Conservation (phyloP, 2,888 invertebrate genomes). For the Acronicta psi region DNA sequence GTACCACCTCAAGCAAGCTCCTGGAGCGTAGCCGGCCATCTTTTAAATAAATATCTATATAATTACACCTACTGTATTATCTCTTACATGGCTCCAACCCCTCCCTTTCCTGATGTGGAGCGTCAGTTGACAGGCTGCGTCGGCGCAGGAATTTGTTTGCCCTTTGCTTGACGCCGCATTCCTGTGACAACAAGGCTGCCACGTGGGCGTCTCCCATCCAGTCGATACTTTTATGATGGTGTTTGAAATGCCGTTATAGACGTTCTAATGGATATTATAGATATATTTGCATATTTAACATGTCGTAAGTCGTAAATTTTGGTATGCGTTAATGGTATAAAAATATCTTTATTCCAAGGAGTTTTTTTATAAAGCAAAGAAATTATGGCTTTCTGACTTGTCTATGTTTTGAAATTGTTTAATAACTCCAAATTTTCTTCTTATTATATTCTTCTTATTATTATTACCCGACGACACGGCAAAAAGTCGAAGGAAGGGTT, state of each 20-base stretch:
- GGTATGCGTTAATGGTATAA: slow-evolving; percentile 20
- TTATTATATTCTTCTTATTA: too few species aligned
- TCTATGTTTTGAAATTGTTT: too few species aligned
- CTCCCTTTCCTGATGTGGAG: slow-evolving; percentile 62
- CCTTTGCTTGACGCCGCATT: slow-evolving; percentile 69
- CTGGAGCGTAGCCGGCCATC: too few species aligned
- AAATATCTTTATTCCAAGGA: slow-evolving; percentile 2
- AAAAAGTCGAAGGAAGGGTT: too few species aligned
- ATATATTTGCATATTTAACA: slow-evolving; percentile 29
- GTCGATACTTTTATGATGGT: slow-evolving; percentile 35
- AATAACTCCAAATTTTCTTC: too few species aligned
- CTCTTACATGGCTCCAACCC: slow-evolving; percentile 12
- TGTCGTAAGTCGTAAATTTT: slow-evolving; percentile 15
- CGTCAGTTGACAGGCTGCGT: slow-evolving; percentile 66
- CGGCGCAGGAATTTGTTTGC: slow-evolving; percentile 73
- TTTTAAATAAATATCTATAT: not conserved
- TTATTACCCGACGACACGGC: too few species aligned
- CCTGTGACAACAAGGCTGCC: slow-evolving; percentile 63
- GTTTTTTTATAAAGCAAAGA: slow-evolving; percentile 6
- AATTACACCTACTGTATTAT: slow-evolving; percentile 11
- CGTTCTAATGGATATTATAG: slow-evolving; percentile 9
- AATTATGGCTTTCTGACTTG: too few species aligned
- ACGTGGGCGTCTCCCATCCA: slow-evolving; percentile 37
- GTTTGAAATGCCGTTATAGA: slow-evolving; percentile 19
- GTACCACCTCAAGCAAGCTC: too few species aligned